Conservation (phyloP, 2,113 vertebrate species). For the Laterallus jamaicensis region DNA sequence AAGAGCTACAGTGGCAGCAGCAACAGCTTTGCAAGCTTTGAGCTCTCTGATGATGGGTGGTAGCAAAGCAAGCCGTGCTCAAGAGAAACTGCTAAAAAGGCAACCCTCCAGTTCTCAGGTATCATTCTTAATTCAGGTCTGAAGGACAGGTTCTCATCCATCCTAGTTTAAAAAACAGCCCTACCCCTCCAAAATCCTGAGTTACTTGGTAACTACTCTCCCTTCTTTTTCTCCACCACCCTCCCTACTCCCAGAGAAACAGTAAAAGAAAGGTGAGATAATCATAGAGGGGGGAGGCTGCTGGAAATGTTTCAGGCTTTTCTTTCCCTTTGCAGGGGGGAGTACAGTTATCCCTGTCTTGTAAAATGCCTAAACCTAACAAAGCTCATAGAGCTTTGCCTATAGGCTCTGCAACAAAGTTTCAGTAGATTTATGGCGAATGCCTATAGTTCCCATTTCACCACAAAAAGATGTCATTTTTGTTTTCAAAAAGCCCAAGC, state of each 20-base stretch:
- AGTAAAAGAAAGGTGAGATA: background rate
- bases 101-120: background rate
- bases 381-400: background rate
- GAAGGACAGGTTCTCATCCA: background rate
- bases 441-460: background rate
- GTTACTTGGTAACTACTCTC: background rate
- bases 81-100: background rate
- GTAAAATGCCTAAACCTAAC: background rate
- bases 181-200: background rate
- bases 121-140: background rate
- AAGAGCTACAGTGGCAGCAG: background rate
- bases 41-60: background rate
- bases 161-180: background rate
- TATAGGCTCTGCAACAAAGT: background rate
- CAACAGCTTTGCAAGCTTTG: background rate
- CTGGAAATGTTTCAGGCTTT: background rate
- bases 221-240: background rate
- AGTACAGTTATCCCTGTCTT: background rate
- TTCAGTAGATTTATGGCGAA: background rate
- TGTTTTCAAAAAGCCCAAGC: background rate
- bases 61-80: background rate
- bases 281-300: background rate
- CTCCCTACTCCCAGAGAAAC: background rate
- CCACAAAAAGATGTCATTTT: background rate
- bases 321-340: background rate